Conservation (phyloP, 2,797 vertebrate genomes). For the Steatocranus sp. region DNA sequence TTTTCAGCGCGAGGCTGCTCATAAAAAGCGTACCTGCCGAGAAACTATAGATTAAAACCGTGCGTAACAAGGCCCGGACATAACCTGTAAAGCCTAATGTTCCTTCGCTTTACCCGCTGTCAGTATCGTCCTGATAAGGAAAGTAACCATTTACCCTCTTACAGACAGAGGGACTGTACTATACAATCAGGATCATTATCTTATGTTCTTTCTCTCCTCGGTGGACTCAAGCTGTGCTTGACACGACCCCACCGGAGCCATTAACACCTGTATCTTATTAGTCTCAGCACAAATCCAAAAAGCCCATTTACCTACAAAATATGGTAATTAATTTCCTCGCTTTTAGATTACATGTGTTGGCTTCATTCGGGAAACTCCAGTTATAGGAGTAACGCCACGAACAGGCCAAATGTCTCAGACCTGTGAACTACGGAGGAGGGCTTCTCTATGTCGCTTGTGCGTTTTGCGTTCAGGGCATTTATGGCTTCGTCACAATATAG, state of each 20-base stretch:
- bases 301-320: not conserved
- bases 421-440: not conserved
- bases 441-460: not conserved
- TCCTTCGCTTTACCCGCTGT: not conserved
- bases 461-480: not conserved
- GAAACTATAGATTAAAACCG: not conserved
- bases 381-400: not conserved
- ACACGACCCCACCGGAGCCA: not conserved
- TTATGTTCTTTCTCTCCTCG: not conserved
- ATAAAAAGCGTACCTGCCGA: not conserved
- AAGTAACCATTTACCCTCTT: not conserved
- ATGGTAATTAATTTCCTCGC: not conserved
- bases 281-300: not conserved
- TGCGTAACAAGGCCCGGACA: slow-evolving; percentile 28
- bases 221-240: not conserved
- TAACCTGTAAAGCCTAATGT: not conserved
- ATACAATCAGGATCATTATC: not conserved
- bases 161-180: not conserved
- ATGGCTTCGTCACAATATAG: not conserved
- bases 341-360: not conserved
- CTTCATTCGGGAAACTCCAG: not conserved
- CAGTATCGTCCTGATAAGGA: not conserved
- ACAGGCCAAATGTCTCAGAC: not conserved
- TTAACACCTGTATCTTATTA: not conserved
- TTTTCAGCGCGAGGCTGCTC: slow-evolving; percentile 7